Evolutionary conservation across 1,140 invertebrate species (phyloP).

Genomic region (Latrodectus geometricus): DNA sequence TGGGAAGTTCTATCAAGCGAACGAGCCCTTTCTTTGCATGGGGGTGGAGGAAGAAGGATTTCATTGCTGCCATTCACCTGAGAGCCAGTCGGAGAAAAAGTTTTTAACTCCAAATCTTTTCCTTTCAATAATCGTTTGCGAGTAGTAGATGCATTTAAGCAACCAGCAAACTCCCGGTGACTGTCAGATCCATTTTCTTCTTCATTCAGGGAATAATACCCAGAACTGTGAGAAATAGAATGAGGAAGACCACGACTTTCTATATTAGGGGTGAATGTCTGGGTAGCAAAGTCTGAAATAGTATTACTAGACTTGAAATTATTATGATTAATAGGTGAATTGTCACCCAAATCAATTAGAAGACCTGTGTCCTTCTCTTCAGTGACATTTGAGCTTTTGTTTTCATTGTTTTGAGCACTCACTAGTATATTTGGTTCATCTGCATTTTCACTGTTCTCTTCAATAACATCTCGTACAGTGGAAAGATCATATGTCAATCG

Average conservation of each 20-base stretch:
- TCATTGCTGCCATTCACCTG: constrained; percentile 12
- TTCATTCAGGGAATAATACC: constrained; percentile 65
- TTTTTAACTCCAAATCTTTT: constrained; percentile 59
- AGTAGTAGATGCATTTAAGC: constrained; percentile 40
- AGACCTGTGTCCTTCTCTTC: constrained; percentile 6
- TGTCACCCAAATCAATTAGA: constrained; percentile 42
- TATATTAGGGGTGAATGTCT: constrained; percentile 56
- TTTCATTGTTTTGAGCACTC: constrained; percentile 19
- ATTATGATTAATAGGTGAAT: constrained; percentile 1
- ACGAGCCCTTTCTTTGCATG: constrained; percentile 54
- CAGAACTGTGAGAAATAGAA: constrained; percentile 64
- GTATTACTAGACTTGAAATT: constrained; percentile 63
- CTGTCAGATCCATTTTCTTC: constrained; percentile 61
- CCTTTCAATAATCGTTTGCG: constrained; percentile 28
- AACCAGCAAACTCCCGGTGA: constrained; percentile 63
- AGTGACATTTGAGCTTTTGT: constrained; percentile 3
- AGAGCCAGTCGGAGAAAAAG: constrained; percentile 48
- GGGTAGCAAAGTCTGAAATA: constrained; percentile 57
- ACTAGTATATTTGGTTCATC: constrained; percentile 44
- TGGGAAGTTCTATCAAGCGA: constrained; percentile 61
- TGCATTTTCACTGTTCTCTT: constrained; percentile 59
- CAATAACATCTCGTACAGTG: constrained; percentile 55
- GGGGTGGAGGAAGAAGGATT: constrained; percentile 42
- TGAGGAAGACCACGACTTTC: constrained; percentile 63
- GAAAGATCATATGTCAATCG: constrained; percentile 47